phyloP scores from a whole-genome alignment of 2,888 invertebrate species.

The Nephrotoma guestfalica region DNA sequence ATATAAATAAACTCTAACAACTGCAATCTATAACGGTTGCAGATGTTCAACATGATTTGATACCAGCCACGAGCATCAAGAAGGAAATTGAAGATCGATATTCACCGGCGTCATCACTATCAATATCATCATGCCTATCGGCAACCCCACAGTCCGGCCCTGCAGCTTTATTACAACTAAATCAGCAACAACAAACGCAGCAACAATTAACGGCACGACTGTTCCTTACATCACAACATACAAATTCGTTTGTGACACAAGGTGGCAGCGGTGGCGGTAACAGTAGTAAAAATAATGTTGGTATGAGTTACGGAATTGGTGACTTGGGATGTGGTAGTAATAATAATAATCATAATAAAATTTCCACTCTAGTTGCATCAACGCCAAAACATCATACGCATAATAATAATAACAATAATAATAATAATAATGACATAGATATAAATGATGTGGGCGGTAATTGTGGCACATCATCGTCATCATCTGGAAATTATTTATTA shows the following conservation, averaged over 20 bases:
- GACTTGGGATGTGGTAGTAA: neutral
- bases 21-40: constrained; percentile 17
- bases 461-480: constrained; percentile 11
- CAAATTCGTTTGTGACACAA: constrained; percentile 12
- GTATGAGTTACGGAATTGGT: neutral
- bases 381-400: neutral
- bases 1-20: constrained; percentile 15
- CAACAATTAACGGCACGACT: constrained; percentile 31
- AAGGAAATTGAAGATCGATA: constrained; percentile 17
- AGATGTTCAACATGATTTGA: constrained; percentile 17
- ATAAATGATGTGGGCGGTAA: neutral
- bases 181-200: constrained; percentile 25
- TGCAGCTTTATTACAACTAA: constrained; percentile 15
- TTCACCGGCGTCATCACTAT: constrained; percentile 26
- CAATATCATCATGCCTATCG: constrained; percentile 20
- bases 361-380: neutral
- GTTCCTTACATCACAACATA: constrained; percentile 23
- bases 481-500: constrained; percentile 25
- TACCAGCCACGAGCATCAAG: constrained; percentile 9
- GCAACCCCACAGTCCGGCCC: constrained; percentile 15
- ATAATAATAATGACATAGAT: neutral
- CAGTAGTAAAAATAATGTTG: neutral
- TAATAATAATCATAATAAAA: neutral
- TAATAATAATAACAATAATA: neutral
- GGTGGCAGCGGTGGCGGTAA: constrained; percentile 4